Evolutionary conservation across 37 sponge, comb jelly and placozoan species (phyloP), one percentile per base, ranked within the genome.

Genomic region (Beroe ovata): DNA sequence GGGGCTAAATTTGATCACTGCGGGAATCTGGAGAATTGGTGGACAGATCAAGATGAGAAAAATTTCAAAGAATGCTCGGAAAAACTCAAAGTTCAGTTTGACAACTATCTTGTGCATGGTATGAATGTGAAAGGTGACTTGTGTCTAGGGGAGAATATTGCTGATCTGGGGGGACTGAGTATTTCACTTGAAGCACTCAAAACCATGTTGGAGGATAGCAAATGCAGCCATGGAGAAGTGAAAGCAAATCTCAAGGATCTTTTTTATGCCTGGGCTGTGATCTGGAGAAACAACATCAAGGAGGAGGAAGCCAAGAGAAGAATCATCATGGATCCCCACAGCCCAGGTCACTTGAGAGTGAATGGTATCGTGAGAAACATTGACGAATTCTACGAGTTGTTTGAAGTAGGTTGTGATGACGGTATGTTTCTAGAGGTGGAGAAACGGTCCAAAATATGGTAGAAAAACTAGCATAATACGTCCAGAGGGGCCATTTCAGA

Each of bases 61-160:
- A 89, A 89, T 4, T 89, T 89, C 64, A 89, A 36, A 58, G 89
- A 89, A 8, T 62, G 63, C 42, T 40, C 61, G 6, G 40, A 89
- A 60, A 63, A 39, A n/a, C 42, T 89, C 30, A 60, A 63, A 16
- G 40, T 40, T 26, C 89, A 89, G 18, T 89, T 63, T 62, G 42
- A 62, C 60, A 40, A 60, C 22, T 89, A 63, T 29, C 0, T n/a
- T 20, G 38, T 63, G 29, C 28, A 38, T 60, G 89, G 89, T 0
- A 63, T 89, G 64, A 60, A 89, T 54, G 89, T 89, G 1, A 89
- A 89, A 22, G 89, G 89, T 25, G 64, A 89, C 22, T 47, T 63
- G 16, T 63, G 64, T 34, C 28, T 89, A 33, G 89, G 89, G n/a
- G 89, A 89, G 35, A 89, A 89, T 60, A 89, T 89, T 62, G 89